Evolutionary conservation across 2,888 invertebrate genomes (phyloP).

Genomic region (Pemphredon lugubris): DNA sequence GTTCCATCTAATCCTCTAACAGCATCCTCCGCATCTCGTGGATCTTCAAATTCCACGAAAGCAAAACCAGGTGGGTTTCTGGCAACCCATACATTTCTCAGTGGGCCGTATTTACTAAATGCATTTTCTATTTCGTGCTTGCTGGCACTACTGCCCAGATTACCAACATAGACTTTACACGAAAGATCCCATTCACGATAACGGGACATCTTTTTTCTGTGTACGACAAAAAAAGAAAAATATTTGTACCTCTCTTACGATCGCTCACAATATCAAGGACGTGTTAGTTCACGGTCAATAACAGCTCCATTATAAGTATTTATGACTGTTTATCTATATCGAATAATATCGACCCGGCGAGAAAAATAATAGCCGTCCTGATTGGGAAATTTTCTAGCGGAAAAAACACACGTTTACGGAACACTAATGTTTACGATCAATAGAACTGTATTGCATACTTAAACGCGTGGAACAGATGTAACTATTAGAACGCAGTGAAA

Average conservation of each 20-base stretch:
- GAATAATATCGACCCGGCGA: constrained; percentile 43
- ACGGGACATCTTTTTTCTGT: constrained; percentile 84
- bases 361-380: constrained; percentile 7
- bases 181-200: constrained; percentile 92
- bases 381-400: no score
- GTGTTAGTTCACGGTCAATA: no score
- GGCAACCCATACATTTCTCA: constrained; percentile 96
- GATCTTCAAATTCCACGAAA: constrained; percentile 94
- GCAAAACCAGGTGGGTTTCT: constrained; percentile 96
- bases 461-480: no score
- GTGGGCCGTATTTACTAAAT: constrained; percentile 93
- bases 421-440: no score
- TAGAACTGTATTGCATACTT: no score
- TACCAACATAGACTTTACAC: constrained; percentile 96
- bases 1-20: constrained; percentile 92
- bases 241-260: no score
- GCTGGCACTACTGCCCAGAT: constrained; percentile 94
- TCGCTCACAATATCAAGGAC: no score
- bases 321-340: constrained; percentile 27
- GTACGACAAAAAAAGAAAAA: no score
- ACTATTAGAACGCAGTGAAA: no score
- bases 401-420: no score
- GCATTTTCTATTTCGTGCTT: constrained; percentile 94
- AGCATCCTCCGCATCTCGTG: constrained; percentile 93
- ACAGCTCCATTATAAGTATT: no score